phyloP scores from a whole-genome alignment of 1,140 invertebrate species.

The Brachionus sp. region DNA sequence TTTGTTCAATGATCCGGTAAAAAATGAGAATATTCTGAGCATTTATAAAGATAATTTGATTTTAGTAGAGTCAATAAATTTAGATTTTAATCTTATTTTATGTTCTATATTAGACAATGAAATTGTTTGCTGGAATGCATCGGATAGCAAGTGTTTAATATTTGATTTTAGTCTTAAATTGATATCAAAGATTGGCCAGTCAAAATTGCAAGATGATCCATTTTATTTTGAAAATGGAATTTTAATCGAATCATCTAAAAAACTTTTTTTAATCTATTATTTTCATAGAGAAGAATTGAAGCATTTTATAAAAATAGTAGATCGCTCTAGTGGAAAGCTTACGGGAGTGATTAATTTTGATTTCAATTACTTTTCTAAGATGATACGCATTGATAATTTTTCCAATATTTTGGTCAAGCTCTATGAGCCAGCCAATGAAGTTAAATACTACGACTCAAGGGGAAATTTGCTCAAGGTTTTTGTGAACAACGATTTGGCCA shows the following conservation, averaged over 20 bases:
- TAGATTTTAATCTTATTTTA: background rate
- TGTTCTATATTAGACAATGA: slow-evolving; percentile 2
- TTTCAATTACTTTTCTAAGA: slow-evolving; percentile 34
- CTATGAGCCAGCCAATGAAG: slow-evolving; percentile 4
- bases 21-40: slow-evolving; percentile 18
- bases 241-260: slow-evolving; percentile 9
- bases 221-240: slow-evolving; percentile 35
- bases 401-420: slow-evolving; percentile 35
- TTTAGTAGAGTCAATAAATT: background rate
- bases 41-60: slow-evolving; percentile 1
- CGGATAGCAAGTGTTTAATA: background rate
- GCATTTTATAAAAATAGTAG: slow-evolving; percentile 31
- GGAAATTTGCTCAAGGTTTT: slow-evolving; percentile 33
- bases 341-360: slow-evolving; percentile 24
- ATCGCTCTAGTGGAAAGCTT: background rate
- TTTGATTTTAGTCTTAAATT: background rate
- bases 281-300: background rate
- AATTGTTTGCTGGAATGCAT: slow-evolving; percentile 33
- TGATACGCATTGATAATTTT: slow-evolving; percentile 22
- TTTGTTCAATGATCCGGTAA: slow-evolving; percentile 12
- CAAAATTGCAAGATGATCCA: background rate
- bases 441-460: slow-evolving; percentile 9
- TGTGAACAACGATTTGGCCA: background rate
- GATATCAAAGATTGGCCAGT: background rate
- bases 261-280: slow-evolving; percentile 34